phyloP scores from a whole-genome alignment of 2,797 vertebrate genomes.

The Spinibarbus caldwelli region DNA sequence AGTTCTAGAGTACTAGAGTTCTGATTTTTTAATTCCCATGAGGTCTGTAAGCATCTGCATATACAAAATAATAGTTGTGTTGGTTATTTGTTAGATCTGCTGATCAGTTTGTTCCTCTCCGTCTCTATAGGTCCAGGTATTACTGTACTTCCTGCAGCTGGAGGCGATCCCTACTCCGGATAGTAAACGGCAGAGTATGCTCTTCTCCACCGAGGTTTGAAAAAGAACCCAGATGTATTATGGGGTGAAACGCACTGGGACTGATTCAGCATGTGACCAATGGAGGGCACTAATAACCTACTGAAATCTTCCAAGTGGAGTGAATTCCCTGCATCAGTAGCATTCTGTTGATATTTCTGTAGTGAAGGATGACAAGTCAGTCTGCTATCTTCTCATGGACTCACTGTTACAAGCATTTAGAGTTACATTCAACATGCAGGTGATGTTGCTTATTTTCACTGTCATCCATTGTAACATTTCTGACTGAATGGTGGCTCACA shows the following conservation, averaged over 20 bases:
- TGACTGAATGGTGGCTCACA: neutral
- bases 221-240: neutral
- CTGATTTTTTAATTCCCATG: neutral
- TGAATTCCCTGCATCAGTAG: neutral
- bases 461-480: neutral
- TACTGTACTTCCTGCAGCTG: conserved; percentile 96
- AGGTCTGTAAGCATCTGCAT: neutral
- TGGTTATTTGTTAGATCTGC: neutral
- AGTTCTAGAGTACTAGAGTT: neutral
- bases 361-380: conserved; percentile 6
- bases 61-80: neutral
- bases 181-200: conserved; percentile 97
- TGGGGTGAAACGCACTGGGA: conserved; percentile 7
- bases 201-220: conserved; percentile 95
- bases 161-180: conserved; percentile 96
- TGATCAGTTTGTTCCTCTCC: too few relatives aligned
- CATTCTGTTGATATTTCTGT: neutral
- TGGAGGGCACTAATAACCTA: conserved; percentile 63
- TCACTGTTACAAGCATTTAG: conserved; percentile 30
- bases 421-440: neutral
- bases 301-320: conserved; percentile 46
- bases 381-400: neutral
- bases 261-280: conserved; percentile 59
- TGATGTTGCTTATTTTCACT: conserved; percentile 3
- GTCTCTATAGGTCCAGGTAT: conserved; percentile 89